These are phyloP conservation scores for Oreochromis spilurus DNA, from an alignment of 2,113 vertebrate genomes.

Conservation along the genomic window DNA sequence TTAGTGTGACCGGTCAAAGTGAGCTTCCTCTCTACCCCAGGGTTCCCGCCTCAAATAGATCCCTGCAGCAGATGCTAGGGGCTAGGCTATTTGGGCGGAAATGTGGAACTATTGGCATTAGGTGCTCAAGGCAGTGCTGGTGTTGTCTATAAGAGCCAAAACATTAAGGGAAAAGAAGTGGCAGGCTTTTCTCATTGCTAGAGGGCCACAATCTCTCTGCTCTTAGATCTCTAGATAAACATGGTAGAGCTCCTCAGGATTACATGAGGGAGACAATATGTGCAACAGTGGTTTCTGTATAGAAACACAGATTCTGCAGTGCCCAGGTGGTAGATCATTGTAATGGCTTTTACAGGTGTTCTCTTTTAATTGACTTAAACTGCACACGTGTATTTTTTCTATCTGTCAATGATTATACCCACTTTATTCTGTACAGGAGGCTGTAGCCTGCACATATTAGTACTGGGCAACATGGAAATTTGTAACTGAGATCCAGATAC, in stretches of 20 bases:
- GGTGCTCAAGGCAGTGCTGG: not conserved
- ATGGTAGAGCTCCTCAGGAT: conserved; percentile 30
- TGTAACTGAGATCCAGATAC: not conserved
- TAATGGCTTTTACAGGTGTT: not conserved
- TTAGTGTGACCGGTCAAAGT: not conserved
- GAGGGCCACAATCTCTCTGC: conserved; percentile 40
- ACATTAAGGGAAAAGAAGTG: conserved; percentile 7
- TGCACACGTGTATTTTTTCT: not conserved
- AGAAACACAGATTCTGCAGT: not conserved
- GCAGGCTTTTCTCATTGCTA: conserved; percentile 18
- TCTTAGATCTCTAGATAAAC: conserved; percentile 51
- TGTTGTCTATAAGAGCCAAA: not conserved
- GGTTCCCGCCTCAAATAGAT: not conserved
- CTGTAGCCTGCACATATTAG: not conserved
- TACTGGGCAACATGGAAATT: not conserved
- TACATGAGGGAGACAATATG: conserved; percentile 22
- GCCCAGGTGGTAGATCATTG: not conserved
- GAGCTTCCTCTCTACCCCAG: not conserved
- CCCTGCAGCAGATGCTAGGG: not conserved
- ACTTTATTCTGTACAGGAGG: not conserved
- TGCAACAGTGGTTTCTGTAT: not conserved
- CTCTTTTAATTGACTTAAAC: not conserved
- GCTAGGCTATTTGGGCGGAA: not conserved
- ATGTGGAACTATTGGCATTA: not conserved
- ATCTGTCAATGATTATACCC: not conserved